Percentiles rank a stretch among this genome's conserved stretches.
Evolutionary conservation across 2,797 vertebrate species (phyloP).

Genomic region (Sebastes jordani): DNA sequence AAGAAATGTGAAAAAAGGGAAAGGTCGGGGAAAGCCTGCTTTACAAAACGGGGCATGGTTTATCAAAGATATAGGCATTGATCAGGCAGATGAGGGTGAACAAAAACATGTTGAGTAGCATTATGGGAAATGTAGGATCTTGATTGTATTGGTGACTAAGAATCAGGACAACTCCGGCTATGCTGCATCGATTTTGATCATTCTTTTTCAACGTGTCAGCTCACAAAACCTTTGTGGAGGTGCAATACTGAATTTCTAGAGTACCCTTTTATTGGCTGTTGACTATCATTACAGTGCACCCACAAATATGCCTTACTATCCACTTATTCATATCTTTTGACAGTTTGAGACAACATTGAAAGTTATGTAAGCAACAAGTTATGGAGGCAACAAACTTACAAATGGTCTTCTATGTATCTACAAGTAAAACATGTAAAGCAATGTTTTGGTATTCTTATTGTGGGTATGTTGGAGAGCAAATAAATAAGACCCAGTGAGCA

Average conservation of each 20-base stretch:
- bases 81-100: neutral
- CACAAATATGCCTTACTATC: neutral
- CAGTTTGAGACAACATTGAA: neutral
- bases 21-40: fast-evolving
- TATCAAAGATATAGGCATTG: neutral
- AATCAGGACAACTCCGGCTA: neutral
- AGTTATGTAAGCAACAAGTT: neutral
- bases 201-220: neutral
- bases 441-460: neutral
- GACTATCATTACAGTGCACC: neutral
- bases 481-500: neutral
- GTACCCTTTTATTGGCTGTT: neutral
- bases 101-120: neutral
- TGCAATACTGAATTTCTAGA: too few species aligned
- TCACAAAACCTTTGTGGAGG: neutral
- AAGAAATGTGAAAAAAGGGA: too few species aligned
- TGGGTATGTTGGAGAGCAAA: neutral
- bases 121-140: neutral
- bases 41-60: neutral
- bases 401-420: neutral
- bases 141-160: neutral
- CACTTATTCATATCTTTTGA: neutral
- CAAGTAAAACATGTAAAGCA: neutral
- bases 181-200: neutral
- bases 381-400: neutral